Evolutionary conservation across 2,113 vertebrate species (phyloP), one percentile per base, ranked within the genome.

Genomic region (Anthoscopus minutus): DNA sequence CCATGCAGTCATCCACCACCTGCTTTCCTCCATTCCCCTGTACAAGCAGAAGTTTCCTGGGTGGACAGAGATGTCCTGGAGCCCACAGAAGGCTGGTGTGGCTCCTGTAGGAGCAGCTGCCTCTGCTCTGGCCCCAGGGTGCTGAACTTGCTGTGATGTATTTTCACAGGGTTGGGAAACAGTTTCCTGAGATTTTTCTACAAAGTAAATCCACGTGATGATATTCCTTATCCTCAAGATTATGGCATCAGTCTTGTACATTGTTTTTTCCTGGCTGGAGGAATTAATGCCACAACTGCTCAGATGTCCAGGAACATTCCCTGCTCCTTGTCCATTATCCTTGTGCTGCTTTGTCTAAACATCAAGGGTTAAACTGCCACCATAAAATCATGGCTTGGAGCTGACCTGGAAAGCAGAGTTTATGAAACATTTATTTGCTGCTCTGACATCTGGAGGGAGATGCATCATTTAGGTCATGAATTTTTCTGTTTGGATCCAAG

Each of bases 401-500:
- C 33, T 81, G 77, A 79, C 92, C 86, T 85, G 88, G 83, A 95
- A 95, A 95, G 53, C 27, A 84, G 89, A 89, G 79, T 89, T 80
- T 44, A 95, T 95, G 67, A 94, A 96, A 92, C 28, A 96, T 93
- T 90, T 78, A 96, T 94, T 78, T n/a, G 11, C 57, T 74, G 54
- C 70, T 81, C 91, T 86, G 80, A 81, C 76, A 84, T 88, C 82
- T 83, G 80, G 88, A 86, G 44, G 77, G 54, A 95, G 93, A 87
- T 71, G 50, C 50, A 91, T 94, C 69, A 84, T 89, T 93, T 88
- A 70, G 94, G 94, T 77, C 81, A 82, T 83, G 64, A 71, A 71
- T 86, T 94, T 91, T 95, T 82, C 83, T 86, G 58, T 90, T 90
- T 90, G 86, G 88, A 81, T 45, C 35, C 44, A 40, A 67, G 38